Percentiles rank a stretch among this genome's conserved stretches.
These are phyloP conservation scores for Cosmia pyralina DNA, from an alignment of 2,888 invertebrate genomes.

Conservation along the genomic window DNA sequence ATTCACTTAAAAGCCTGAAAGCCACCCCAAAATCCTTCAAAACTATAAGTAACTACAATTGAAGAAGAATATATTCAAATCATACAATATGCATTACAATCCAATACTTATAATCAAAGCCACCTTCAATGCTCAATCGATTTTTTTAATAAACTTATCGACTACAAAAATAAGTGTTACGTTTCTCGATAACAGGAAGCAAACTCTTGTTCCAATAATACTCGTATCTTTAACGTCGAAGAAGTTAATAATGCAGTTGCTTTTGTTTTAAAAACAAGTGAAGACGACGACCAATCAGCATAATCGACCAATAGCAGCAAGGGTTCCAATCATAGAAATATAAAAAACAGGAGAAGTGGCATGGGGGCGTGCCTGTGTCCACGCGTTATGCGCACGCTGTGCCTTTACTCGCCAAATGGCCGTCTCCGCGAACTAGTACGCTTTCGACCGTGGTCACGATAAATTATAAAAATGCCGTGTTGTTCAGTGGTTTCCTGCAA, in stretches of 20 bases:
- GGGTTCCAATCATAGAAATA: slow-evolving; percentile 64
- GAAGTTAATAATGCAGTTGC: slow-evolving; percentile 29
- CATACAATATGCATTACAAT: slow-evolving; percentile 30
- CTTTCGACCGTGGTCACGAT: too few relatives aligned
- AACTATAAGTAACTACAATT: slow-evolving; percentile 13
- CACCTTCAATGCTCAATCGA: slow-evolving; percentile 16
- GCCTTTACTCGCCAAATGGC: too few relatives aligned
- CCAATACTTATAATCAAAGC: slow-evolving; percentile 15
- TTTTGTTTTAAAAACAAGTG: slow-evolving; percentile 47
- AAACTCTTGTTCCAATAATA: slow-evolving; percentile 20
- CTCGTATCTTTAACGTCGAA: slow-evolving; percentile 9
- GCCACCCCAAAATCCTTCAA: slow-evolving; percentile 3
- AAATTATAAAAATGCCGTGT: too few relatives aligned
- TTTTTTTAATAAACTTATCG: neutral
- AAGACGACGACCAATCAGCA: slow-evolving; percentile 44
- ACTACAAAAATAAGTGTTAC: too few relatives aligned
- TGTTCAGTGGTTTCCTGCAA: too few relatives aligned
- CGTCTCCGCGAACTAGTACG: too few relatives aligned
- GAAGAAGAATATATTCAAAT: slow-evolving; percentile 22
- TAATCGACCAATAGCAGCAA: slow-evolving; percentile 30
- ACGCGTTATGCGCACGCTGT: too few relatives aligned
- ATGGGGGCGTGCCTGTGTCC: too few relatives aligned
- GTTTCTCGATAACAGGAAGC: neutral
- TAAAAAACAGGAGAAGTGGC: too few relatives aligned
- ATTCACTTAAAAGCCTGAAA: slow-evolving; percentile 7